Percentiles rank a stretch among this genome's conserved stretches.
These are phyloP conservation scores for Acanthurus leucopareius DNA, from an alignment of 2,797 vertebrate species.

Conservation along the genomic window DNA sequence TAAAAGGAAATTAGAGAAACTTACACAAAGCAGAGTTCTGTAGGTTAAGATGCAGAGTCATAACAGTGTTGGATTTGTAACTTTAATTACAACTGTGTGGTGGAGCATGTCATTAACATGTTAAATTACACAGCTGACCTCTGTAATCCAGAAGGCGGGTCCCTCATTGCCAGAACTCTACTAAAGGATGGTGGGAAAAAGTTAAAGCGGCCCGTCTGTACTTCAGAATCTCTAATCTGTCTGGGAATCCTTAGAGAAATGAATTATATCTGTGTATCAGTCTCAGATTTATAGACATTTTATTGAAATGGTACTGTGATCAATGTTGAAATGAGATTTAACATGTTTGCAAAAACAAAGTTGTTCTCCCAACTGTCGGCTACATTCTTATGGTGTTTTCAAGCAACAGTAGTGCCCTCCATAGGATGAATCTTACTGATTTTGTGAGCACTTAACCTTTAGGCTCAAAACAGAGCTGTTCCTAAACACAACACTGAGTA, in stretches of 20 bases:
- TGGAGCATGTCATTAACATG: constrained; percentile 47
- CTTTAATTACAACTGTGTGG: constrained; percentile 32
- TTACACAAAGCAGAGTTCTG: background rate
- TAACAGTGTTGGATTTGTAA: constrained; percentile 11
- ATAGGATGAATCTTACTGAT: no score
- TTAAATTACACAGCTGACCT: constrained; percentile 50
- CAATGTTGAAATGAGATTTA: background rate
- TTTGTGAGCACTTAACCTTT: no score
- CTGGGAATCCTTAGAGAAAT: background rate
- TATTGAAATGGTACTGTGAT: background rate
- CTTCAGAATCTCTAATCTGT: no score
- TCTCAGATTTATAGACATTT: background rate
- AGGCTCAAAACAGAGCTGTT: no score
- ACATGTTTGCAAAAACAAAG: no score
- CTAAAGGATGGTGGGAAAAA: constrained; percentile 25
- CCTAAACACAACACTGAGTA: no score
- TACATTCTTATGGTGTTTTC: no score
- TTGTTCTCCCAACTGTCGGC: background rate
- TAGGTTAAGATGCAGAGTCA: background rate
- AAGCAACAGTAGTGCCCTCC: no score
- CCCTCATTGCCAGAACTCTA: background rate
- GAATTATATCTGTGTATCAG: background rate
- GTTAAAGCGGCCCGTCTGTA: no score
- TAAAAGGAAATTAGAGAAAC: no score
- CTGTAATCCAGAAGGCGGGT: constrained; percentile 49